A percentile compares a stretch with the other conserved stretches of the same genome.
phyloP scores from a whole-genome alignment of 1,140 invertebrate species.

The Argopecten irradians region DNA sequence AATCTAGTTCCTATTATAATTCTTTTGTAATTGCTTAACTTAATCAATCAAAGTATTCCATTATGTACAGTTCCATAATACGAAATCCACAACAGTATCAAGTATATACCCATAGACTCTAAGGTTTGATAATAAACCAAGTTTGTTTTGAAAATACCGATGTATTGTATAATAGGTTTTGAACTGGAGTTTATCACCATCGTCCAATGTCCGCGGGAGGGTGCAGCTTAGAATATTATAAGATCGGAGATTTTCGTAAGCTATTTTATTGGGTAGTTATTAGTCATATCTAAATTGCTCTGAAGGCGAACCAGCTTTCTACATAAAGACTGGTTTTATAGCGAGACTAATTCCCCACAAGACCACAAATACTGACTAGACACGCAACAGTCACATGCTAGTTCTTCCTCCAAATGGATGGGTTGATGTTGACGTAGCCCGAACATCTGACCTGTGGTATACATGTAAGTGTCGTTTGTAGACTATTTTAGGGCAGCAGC shows the following conservation, averaged over 20 bases:
- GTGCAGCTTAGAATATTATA: neutral
- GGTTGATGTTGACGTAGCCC: neutral
- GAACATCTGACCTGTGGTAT: neutral
- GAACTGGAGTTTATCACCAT: too few relatives aligned
- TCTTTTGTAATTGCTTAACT: too few relatives aligned
- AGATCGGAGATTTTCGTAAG: neutral
- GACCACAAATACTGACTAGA: neutral
- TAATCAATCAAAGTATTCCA: too few relatives aligned
- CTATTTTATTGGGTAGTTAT: neutral
- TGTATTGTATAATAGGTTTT: too few relatives aligned
- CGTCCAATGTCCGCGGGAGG: too few relatives aligned
- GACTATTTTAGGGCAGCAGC: neutral
- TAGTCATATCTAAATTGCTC: neutral
- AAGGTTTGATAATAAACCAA: too few relatives aligned
- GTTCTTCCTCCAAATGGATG: neutral
- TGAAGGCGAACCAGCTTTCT: neutral
- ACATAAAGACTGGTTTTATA: conserved; percentile 17
- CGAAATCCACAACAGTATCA: too few relatives aligned
- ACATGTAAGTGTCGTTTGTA: neutral
- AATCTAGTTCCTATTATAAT: too few relatives aligned
- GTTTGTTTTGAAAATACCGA: too few relatives aligned
- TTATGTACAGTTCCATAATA: too few relatives aligned
- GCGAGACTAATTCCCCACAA: neutral
- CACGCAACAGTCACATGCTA: neutral
- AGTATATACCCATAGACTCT: too few relatives aligned